phyloP scores from a whole-genome alignment of 2,113 vertebrate species.

The Gasterosteus nipponicus region DNA sequence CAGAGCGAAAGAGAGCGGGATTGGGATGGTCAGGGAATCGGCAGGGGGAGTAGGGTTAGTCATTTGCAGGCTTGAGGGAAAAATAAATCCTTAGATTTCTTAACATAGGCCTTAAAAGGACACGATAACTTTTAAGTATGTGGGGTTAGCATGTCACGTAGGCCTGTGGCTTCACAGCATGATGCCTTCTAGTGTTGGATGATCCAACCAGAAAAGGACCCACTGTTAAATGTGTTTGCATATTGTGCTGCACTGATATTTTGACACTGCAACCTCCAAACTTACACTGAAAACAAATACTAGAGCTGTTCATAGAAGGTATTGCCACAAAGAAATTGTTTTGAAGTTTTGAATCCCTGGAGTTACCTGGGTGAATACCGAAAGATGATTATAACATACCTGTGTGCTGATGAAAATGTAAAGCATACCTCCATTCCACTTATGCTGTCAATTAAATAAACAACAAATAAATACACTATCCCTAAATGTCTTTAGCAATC shows the following conservation, averaged over 20 bases:
- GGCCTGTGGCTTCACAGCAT: background rate
- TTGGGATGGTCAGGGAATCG: slow-evolving; percentile 44
- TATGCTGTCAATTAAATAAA: background rate
- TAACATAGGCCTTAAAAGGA: slow-evolving; percentile 15
- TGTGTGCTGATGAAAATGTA: background rate
- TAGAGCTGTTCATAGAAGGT: background rate
- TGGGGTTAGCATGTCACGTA: background rate
- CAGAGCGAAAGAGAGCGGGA: slow-evolving; percentile 52
- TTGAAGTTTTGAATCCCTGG: background rate
- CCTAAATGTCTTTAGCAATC: background rate
- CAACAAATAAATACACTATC: background rate
- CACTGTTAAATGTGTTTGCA: background rate
- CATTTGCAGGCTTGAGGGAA: slow-evolving; percentile 27
- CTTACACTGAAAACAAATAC: background rate
- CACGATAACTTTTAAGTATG: background rate
- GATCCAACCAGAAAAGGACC: background rate
- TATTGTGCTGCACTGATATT: background rate
- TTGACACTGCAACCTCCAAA: background rate
- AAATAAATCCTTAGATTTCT: slow-evolving; percentile 29
- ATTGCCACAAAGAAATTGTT: background rate
- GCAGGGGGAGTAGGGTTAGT: slow-evolving; percentile 57
- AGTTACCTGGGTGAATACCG: background rate
- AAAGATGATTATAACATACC: background rate
- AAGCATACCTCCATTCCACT: background rate
- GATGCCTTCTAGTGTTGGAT: background rate